Evolutionary conservation across 2,113 vertebrate species (phyloP).

Genomic region (Callionymus lyra): DNA sequence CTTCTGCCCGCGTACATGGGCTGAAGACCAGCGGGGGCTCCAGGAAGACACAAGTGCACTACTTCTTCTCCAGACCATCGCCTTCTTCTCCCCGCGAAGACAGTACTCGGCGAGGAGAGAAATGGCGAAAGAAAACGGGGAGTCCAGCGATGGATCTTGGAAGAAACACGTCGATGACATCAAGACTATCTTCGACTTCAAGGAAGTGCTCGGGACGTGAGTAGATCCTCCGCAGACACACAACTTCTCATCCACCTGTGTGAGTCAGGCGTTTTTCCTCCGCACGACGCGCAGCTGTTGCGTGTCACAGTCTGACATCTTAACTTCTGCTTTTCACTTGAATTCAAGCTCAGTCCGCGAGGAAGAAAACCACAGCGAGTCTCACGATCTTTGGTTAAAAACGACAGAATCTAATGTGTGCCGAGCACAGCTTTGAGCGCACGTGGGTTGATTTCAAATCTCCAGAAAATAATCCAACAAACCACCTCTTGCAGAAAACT

Average conservation of each 20-base stretch:
- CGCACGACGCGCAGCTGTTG: conserved; percentile 38
- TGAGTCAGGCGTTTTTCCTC: background rate
- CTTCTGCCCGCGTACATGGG: conserved; percentile 17
- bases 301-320: conserved; percentile 10
- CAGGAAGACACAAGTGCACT: conserved; percentile 20
- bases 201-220: conserved; percentile 96
- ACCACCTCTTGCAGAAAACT: too few species aligned
- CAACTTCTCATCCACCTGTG: background rate
- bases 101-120: conserved; percentile 23
- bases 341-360: too few species aligned
- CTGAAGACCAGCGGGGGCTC: background rate
- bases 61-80: conserved; percentile 9
- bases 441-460: too few species aligned
- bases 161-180: conserved; percentile 94
- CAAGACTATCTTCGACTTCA: conserved; percentile 92
- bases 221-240: conserved; percentile 44
- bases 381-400: too few species aligned
- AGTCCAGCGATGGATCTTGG: conserved; percentile 77
- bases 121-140: conserved; percentile 93
- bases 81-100: conserved; percentile 6
- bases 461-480: too few species aligned
- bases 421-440: too few species aligned
- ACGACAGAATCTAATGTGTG: too few species aligned
- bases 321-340: background rate
- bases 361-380: too few species aligned